Evolutionary conservation across 92 coral and sea anemone genomes (phyloP), one percentile per base, ranked within the genome.

Genomic region (Epizoanthus illoricatus): DNA sequence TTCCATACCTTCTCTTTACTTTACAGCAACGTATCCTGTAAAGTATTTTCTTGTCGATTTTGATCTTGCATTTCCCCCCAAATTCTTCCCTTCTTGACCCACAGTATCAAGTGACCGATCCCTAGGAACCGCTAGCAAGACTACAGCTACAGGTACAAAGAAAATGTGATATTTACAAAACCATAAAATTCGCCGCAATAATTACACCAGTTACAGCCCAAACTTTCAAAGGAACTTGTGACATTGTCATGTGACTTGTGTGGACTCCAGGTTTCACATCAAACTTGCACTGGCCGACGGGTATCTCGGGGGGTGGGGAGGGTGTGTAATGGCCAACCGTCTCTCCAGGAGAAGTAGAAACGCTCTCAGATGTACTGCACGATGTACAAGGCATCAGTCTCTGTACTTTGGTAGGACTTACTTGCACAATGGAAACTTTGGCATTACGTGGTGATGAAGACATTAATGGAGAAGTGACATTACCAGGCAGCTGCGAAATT

Each of bases 261-360:
- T 60, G 60, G n/a, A 58, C 62, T 17, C 81, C 81, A 23, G 39
- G 43, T 60, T 75, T 54, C 55, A 36, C 69, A 39, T 75, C 81
- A 40, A 75, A 75, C 63, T 39, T 39, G n/a, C 81, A 75, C 56
- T 75, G 81, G 18, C 81, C 81, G 19, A 75, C 69, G 1, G 81
- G 81, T 20, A 60, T 60, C 39, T 75, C 58, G 11, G 52, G 52
- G 52, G 52, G 9, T 45, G 81, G 69, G 45, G 23, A 20, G 52
- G 66, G 52, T 4, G 52, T 68, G 71, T 75, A 57, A 5, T 43
- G 69, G 40, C 12, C 42, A 56, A 59, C 36, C 39, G 68, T 15
- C 16, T 41, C 36, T 59, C 20, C 57, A n/a, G 40, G 20, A 60
- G 81, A 33, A 4, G 7, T 65, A 61, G 81, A 76, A 59, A 61